A percentile compares a stretch with the other conserved stretches of the same genome.
These are phyloP conservation scores for Steatornis caripensis DNA, from an alignment of 2,113 vertebrate genomes.

Conservation along the genomic window DNA sequence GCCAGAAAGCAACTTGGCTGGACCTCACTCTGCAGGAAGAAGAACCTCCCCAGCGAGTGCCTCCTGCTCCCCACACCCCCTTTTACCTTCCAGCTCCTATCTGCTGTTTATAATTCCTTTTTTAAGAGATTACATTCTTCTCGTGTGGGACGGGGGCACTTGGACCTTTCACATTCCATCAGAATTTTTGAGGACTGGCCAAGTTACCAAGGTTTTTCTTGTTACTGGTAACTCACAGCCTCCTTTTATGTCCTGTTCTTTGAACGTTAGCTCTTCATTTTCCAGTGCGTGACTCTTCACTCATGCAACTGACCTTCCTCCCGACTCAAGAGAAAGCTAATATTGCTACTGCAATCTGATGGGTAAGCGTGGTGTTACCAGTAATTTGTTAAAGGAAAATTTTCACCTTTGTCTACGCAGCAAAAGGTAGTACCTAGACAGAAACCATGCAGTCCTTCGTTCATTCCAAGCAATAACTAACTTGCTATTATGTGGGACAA, in stretches of 20 bases:
- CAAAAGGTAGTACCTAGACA: not conserved
- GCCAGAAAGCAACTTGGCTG: not conserved
- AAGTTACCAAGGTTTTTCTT: not conserved
- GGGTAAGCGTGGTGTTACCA: not conserved
- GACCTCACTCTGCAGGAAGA: not conserved
- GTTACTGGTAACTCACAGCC: not conserved
- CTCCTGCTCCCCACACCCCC: not conserved
- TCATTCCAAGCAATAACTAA: not conserved
- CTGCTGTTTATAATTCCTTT: conserved; percentile 53
- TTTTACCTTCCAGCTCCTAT: conserved; percentile 30
- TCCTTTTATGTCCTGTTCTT: not conserved
- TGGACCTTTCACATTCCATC: not conserved
- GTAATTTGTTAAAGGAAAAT: not conserved
- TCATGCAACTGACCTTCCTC: not conserved
- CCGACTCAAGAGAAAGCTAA: not conserved
- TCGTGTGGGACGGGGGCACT: not conserved
- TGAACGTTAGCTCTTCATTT: not conserved
- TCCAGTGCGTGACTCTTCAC: not conserved
- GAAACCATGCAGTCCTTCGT: not conserved
- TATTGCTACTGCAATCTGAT: not conserved
- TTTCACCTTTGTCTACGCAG: not conserved
- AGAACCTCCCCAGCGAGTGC: not conserved
- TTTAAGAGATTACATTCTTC: conserved; percentile 41
- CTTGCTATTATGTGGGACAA: not conserved
- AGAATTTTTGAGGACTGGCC: conserved; percentile 41